Percentiles rank a stretch among this genome's conserved stretches.
phyloP scores from a whole-genome alignment of 2,113 vertebrate genomes.

The Salvator merianae region DNA sequence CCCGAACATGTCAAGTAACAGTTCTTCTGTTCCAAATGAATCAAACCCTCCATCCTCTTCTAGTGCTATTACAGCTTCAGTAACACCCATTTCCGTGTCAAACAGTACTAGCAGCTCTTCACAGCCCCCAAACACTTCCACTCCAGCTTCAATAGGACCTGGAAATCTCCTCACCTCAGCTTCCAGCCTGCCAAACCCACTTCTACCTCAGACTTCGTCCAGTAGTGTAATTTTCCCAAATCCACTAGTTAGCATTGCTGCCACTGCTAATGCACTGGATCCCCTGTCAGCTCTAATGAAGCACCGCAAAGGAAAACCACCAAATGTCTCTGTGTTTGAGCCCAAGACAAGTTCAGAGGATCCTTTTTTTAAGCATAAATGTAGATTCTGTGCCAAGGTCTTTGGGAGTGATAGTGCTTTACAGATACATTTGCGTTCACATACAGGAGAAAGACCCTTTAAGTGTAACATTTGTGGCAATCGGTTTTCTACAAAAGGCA shows the following conservation, averaged over 20 bases:
- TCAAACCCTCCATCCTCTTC: slow-evolving; percentile 72
- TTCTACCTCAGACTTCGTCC: slow-evolving; percentile 95
- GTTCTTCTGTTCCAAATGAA: slow-evolving; percentile 76
- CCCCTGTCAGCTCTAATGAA: slow-evolving; percentile 97
- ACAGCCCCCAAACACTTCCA: slow-evolving; percentile 83
- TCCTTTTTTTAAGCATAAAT: slow-evolving; percentile 99
- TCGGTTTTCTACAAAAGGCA: slow-evolving; percentile 98
- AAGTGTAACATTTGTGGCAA: slow-evolving; percentile 99
- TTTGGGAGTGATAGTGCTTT: slow-evolving; percentile 98
- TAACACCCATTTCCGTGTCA: slow-evolving; percentile 77
- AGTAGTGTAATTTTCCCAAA: slow-evolving; percentile 98
- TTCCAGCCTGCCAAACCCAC: slow-evolving; percentile 87
- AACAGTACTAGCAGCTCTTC: slow-evolving; percentile 70
- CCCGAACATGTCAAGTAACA: slow-evolving; percentile 72
- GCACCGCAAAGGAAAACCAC: slow-evolving; percentile 97
- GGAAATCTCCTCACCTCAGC: slow-evolving; percentile 84
- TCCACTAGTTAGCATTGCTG: slow-evolving; percentile 95
- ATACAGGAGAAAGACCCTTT: slow-evolving; percentile 96
- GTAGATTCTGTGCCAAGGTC: slow-evolving; percentile 98
- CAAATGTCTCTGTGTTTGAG: slow-evolving; percentile 96
- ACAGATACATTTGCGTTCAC: slow-evolving; percentile 97
- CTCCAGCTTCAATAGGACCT: slow-evolving; percentile 85
- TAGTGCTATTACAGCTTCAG: slow-evolving; percentile 72
- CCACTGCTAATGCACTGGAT: slow-evolving; percentile 95
- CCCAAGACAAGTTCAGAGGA: slow-evolving; percentile 95